Evolutionary conservation across 1,140 invertebrate genomes (phyloP), one percentile per base, ranked within the genome.

Genomic region (Danaus plexippus): DNA sequence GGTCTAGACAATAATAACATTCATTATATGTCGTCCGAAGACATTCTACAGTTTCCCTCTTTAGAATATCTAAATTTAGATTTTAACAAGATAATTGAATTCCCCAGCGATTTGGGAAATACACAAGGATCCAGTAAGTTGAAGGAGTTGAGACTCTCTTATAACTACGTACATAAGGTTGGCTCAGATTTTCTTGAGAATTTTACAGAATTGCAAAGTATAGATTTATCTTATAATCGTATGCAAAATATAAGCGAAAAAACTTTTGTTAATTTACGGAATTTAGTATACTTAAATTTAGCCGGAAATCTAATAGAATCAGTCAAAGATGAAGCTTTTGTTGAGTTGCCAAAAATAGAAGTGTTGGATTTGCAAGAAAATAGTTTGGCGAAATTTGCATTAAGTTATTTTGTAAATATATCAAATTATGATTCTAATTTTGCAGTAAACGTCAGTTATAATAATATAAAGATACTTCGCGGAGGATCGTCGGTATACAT

Each of bases 1-100:
- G 93, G 94, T 6, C 73, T 96, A 54, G 95, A 97, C 73, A 94
- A 96, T 75, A 97, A 96, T 68, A 93, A 94, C 69, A 90, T 96
- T 52, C 90, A 92, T 59, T 87, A 81, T 0, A 87, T 95, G 9
- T 89, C 92, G 0, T 85, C 90, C 8, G 90, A 91, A 40, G 89
- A 90, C 0, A 83, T 91, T 47, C 71, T 75, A 8, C 77, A 81
- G 59, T 90, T 93, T 67, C 87, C 89, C 4, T 90, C 92, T 46
- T 75, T 97, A 15, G 91, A 92, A 52, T 96, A 96, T 75, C 85
- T 96, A 2, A 96, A 96, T 80, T 77, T 97, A 61, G 94, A 95
- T 69, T 95, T 93, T 42, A 97, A 97, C 81, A 89, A 92, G 54
- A 77, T 96, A 12, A 85, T 74, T 71, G 87, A 67, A 70, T 89